Conservation (phyloP, 2,888 invertebrate genomes). For the Trichopoda pennipes region DNA sequence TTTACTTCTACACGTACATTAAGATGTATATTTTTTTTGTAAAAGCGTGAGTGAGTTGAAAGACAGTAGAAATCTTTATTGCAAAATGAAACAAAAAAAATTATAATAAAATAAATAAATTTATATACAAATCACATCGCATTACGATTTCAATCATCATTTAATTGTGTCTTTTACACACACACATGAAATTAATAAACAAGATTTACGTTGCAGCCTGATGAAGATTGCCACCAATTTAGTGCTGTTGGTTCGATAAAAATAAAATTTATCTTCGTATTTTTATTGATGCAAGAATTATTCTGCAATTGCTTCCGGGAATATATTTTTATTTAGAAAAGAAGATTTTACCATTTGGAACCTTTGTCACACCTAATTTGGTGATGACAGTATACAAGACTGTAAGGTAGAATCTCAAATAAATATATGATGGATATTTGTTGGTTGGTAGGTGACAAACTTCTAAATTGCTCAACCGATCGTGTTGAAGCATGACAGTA, state of each 20-base stretch:
- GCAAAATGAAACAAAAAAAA: slow-evolving; percentile 15
- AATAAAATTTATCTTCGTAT: slow-evolving; percentile 10
- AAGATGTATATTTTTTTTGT: slow-evolving; percentile 28
- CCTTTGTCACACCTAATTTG: too few relatives aligned
- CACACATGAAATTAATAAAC: slow-evolving; percentile 19
- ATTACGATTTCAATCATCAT: slow-evolving; percentile 6
- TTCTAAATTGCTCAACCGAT: too few relatives aligned
- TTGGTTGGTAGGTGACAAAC: too few relatives aligned
- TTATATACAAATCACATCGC: slow-evolving; percentile 40
- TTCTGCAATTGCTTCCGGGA: neutral
- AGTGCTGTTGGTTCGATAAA: neutral
- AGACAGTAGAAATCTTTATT: neutral
- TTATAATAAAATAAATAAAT: slow-evolving; percentile 13
- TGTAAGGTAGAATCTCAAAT: too few relatives aligned
- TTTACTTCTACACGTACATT: slow-evolving; percentile 2
- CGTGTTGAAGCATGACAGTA: too few relatives aligned
- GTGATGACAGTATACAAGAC: too few relatives aligned
- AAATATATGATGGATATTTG: too few relatives aligned
- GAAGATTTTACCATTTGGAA: neutral
- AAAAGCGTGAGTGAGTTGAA: slow-evolving; percentile 45
- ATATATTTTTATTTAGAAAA: neutral
- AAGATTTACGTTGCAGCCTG: slow-evolving; percentile 7
- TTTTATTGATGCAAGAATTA: slow-evolving; percentile 32
- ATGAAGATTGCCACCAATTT: slow-evolving; percentile 24
- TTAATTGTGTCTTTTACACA: slow-evolving; percentile 39